A percentile compares a stretch with the other conserved stretches of the same genome.
phyloP scores from a whole-genome alignment of 2,888 invertebrate genomes.

The Lysandra coridon region DNA sequence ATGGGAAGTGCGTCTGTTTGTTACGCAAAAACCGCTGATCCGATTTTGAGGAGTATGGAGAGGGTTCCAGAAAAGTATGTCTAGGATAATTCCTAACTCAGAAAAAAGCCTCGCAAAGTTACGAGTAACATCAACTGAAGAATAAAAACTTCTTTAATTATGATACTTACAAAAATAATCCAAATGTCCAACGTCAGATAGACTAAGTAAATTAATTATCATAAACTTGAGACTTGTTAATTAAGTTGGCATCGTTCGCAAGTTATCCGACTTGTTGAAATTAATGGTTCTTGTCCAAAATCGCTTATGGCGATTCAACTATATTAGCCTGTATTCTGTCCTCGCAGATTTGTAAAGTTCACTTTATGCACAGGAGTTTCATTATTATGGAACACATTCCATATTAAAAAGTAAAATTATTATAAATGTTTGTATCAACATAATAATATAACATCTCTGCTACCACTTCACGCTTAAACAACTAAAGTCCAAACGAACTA shows the following conservation, averaged over 20 bases:
- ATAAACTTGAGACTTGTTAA: constrained; percentile 42
- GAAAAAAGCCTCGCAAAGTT: neutral
- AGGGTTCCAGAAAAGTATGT: too few relatives aligned
- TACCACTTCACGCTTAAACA: too few relatives aligned
- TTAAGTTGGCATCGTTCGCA: constrained; percentile 44
- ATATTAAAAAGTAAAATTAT: too few relatives aligned
- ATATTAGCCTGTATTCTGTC: neutral
- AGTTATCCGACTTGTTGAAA: constrained; percentile 43
- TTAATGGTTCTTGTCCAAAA: constrained; percentile 40
- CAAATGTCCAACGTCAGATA: constrained; percentile 37
- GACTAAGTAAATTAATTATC: constrained; percentile 43
- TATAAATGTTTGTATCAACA: too few relatives aligned
- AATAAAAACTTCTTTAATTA: neutral
- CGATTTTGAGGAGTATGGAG: too few relatives aligned
- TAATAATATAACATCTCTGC: too few relatives aligned
- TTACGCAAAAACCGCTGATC: too few relatives aligned
- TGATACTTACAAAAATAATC: constrained; percentile 33
- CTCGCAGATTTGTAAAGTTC: neutral
- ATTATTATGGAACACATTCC: too few relatives aligned
- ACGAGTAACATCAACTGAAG: neutral
- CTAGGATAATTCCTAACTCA: too few relatives aligned
- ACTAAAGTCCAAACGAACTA: too few relatives aligned
- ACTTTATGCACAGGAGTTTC: neutral
- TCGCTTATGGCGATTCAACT: constrained; percentile 16
- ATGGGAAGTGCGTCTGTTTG: too few relatives aligned